Evolutionary conservation across 2,113 vertebrate species (phyloP).

Genomic region (Plectropomus leopardus): DNA sequence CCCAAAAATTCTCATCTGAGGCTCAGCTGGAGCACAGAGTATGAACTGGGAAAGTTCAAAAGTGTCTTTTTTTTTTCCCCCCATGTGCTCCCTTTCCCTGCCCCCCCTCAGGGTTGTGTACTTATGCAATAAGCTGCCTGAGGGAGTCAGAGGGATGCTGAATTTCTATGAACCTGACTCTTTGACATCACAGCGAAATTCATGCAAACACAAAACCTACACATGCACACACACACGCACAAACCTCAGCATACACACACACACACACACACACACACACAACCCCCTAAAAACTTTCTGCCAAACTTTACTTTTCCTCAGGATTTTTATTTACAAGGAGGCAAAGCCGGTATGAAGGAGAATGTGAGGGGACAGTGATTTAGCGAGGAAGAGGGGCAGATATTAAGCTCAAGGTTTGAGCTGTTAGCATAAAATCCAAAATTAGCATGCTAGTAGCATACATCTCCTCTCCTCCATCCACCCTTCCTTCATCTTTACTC

Average conservation of each 20-base stretch:
- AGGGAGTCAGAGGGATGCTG: constrained; percentile 59
- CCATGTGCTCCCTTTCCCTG: constrained; percentile 5
- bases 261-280: too few species aligned
- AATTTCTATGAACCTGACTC: constrained; percentile 56
- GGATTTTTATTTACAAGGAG: constrained; percentile 9
- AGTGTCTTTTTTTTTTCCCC: constrained; percentile 9
- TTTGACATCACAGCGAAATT: constrained; percentile 59
- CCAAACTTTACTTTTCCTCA: constrained; percentile 21
- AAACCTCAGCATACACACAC: neutral
- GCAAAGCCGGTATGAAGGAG: neutral
- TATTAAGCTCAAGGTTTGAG: constrained; percentile 14
- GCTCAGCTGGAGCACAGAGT: constrained; percentile 12
- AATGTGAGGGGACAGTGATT: constrained; percentile 26
- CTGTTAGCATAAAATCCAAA: constrained; percentile 35
- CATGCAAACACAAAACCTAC: constrained; percentile 32
- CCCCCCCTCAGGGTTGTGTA: constrained; percentile 47
- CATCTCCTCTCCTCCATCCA: constrained; percentile 13
- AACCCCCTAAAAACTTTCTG: constrained; percentile 9
- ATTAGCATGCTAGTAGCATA: constrained; percentile 36
- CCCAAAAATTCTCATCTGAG: constrained; percentile 16
- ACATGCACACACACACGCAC: neutral
- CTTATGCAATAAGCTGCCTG: constrained; percentile 57
- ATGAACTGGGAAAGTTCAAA: constrained; percentile 46
- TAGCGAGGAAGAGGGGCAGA: neutral
- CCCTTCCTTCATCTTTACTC: constrained; percentile 15